Conservation (phyloP, 2,113 vertebrate genomes). For the Microcebus tavaratra region DNA sequence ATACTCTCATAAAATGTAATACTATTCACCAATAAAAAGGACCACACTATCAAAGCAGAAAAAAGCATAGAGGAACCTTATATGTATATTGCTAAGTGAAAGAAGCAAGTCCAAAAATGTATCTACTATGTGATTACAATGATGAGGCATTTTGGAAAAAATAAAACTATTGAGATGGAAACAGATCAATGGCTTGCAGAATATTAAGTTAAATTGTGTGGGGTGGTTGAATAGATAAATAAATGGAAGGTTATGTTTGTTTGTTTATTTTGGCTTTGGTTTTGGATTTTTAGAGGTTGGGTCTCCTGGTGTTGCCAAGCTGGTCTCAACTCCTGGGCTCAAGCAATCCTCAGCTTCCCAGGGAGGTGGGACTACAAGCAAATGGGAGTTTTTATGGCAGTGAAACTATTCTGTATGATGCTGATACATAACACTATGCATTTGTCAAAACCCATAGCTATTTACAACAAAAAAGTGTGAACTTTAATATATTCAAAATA, state of each 20-base stretch:
- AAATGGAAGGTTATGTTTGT: no score
- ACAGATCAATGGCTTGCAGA: not conserved
- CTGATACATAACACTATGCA: not conserved
- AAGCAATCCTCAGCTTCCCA: no score
- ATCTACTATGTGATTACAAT: not conserved
- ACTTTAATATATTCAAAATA: not conserved
- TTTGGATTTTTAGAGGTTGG: no score
- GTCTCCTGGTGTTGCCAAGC: no score
- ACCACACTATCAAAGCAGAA: not conserved
- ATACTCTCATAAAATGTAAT: not conserved
- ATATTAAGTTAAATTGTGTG: not conserved
- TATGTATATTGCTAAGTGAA: not conserved
- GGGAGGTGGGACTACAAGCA: no score
- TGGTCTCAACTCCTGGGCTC: no score
- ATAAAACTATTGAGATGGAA: not conserved
- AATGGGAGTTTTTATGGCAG: not conserved
- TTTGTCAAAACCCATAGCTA: not conserved
- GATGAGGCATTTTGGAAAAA: not conserved
- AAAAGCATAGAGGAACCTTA: not conserved
- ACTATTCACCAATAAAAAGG: not conserved
- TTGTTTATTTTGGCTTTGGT: no score
- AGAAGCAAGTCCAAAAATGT: not conserved
- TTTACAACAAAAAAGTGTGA: not conserved
- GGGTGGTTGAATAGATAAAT: no score
- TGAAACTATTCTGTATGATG: not conserved